Evolutionary conservation across 2,888 invertebrate species (phyloP), one percentile per base, ranked within the genome.

Genomic region (Uropetala carovei): DNA sequence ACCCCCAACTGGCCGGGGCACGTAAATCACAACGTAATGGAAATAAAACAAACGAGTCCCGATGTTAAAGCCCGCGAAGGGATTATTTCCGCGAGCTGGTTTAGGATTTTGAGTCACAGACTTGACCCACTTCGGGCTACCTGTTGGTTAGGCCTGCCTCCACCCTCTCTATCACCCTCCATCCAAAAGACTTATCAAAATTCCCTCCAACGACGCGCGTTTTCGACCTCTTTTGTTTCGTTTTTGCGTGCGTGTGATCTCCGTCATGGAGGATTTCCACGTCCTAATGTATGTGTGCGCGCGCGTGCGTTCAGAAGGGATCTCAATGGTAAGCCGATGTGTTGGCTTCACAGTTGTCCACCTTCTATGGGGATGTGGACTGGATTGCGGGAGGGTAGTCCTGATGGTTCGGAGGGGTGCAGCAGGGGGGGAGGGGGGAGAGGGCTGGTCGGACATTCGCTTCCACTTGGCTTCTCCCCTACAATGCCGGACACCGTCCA

Each of bases 391-490:
- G 43, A 43, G 43, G 43, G 43, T 43, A 5, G 43, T 5, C 7
- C 64, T 16, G 64, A n/a, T 10, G 64, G 14, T 14, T 8, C n/a
- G 64, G 64, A 14, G 14, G 16, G 64, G 64, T 18, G 9, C 14
- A 5, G 64, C 9, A n/a, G 64, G 64, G 56, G 18, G 43, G 14
- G 0, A 10, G 5, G 13, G 16, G 85, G 16, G 57, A 8, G n/a
- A 13, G n/a, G 13, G 22, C 10, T 11, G 58, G 14, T 57, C 22
- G 85, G 85, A 58, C 85, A 58, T 85, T 58, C n/a, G 58, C 85
- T 85, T 85, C 85, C 85, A 27, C 59, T 59, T 85, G 85, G 85
- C 85, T 85, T 85, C 85, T n/a, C 85, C 14, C 59, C 27, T 58
- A 85, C 85, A 59, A 85, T 58, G 58, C 22, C 59, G 85, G 59